phyloP scores from a whole-genome alignment of 2,797 vertebrate species.

The Naso thynnoides region DNA sequence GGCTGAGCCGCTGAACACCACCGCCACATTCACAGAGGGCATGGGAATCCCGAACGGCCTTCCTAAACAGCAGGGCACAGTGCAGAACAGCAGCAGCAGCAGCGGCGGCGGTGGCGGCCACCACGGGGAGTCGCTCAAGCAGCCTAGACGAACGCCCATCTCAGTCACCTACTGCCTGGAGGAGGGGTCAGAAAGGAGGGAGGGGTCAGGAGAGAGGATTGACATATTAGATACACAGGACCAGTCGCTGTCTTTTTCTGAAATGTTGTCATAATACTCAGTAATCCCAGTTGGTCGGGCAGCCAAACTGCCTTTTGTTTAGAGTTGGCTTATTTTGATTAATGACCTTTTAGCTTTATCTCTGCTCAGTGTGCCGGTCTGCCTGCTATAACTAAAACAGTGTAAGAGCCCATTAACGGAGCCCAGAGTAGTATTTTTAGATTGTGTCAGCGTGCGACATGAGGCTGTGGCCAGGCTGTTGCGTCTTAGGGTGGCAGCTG shows the following conservation, averaged over 20 bases:
- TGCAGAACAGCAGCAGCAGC: constrained; percentile 73
- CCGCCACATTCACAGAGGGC: constrained; percentile 91
- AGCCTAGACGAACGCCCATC: constrained; percentile 85
- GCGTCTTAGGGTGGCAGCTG: constrained; percentile 77
- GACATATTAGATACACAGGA: constrained; percentile 40
- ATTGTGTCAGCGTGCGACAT: constrained; percentile 48
- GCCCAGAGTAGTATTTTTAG: constrained; percentile 72
- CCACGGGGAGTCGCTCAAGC: constrained; percentile 82
- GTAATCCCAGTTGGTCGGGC: constrained; percentile 35
- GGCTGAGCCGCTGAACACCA: constrained; percentile 94
- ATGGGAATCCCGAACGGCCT: constrained; percentile 81
- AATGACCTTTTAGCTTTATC: constrained; percentile 60
- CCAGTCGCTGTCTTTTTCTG: constrained; percentile 8
- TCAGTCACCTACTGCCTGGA: constrained; percentile 87
- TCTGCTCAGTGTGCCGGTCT: constrained; percentile 30
- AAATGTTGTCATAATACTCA: constrained; percentile 58
- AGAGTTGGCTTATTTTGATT: constrained; percentile 55
- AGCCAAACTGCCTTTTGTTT: constrained; percentile 52
- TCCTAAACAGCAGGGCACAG: constrained; percentile 66
- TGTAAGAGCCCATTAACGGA: constrained; percentile 69
- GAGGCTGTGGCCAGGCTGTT: constrained; percentile 64
- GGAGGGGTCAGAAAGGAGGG: constrained; percentile 23
- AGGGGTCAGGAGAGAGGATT: constrained; percentile 4
- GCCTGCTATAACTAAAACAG: constrained; percentile 45
- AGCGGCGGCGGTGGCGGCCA: constrained; percentile 76